Evolutionary conservation across 2,888 invertebrate species (phyloP).

Genomic region (Scelioninae gen. 2): DNA sequence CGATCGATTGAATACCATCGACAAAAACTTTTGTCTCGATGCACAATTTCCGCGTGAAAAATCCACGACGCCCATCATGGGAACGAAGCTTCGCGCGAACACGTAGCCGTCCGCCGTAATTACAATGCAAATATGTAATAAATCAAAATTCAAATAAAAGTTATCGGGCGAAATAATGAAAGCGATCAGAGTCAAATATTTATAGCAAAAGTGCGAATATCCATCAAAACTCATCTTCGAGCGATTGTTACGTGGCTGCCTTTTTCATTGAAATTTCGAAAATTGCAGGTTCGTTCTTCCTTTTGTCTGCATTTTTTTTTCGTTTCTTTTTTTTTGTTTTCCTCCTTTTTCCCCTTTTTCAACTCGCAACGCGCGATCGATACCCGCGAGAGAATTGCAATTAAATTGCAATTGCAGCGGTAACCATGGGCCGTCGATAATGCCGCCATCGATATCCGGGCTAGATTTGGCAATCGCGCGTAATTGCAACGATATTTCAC

Average conservation of each 20-base stretch:
- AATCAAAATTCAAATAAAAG: conserved; percentile 52
- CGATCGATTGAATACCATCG: no score
- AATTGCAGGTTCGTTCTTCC: conserved; percentile 38
- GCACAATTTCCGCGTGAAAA: background rate
- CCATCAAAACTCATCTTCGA: conserved; percentile 52
- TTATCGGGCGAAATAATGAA: conserved; percentile 38
- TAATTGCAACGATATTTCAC: conserved; percentile 74
- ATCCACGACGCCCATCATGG: background rate
- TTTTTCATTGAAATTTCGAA: conserved; percentile 39
- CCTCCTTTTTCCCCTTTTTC: conserved; percentile 3
- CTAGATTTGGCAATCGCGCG: conserved; percentile 71
- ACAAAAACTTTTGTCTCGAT: no score
- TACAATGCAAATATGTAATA: conserved; percentile 55
- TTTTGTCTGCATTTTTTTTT: background rate
- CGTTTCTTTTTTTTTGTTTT: conserved; percentile 17
- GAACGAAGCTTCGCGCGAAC: conserved; percentile 9
- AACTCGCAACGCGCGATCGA: conserved; percentile 41
- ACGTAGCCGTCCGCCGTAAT: conserved; percentile 34
- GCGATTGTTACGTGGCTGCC: conserved; percentile 27
- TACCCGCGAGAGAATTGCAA: conserved; percentile 60
- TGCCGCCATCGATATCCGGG: conserved; percentile 70
- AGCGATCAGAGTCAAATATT: conserved; percentile 48
- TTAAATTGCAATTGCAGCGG: conserved; percentile 63
- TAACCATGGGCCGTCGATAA: conserved; percentile 65
- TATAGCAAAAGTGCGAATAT: conserved; percentile 43